Evolutionary conservation across 2,797 vertebrate species (phyloP).

Genomic region (Pseudochromis fuscus): DNA sequence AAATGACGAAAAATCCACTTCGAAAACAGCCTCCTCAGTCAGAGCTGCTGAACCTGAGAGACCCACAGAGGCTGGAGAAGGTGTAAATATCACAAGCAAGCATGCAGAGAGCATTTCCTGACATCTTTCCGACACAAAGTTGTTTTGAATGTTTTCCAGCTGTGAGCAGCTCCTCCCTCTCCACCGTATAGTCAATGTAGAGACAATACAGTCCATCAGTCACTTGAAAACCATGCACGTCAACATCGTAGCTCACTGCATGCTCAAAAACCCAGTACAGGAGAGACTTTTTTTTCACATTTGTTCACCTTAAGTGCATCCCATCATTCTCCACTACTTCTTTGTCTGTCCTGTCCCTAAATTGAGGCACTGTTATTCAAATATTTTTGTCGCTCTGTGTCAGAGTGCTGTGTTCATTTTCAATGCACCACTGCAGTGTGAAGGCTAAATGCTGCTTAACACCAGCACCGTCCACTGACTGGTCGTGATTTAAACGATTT

Average conservation of each 20-base stretch:
- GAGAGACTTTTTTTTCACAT: constrained; percentile 6
- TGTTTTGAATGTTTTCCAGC: not conserved
- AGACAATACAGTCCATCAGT: not conserved
- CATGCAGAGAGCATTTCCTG: not conserved
- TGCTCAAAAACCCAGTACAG: constrained; percentile 8
- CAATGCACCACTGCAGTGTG: not conserved
- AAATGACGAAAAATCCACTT: too few species aligned
- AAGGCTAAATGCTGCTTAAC: not conserved
- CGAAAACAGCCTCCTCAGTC: not conserved
- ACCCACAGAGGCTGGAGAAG: not conserved
- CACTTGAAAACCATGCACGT: not conserved
- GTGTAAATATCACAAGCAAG: not conserved
- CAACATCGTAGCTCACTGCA: not conserved
- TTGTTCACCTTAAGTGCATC: constrained; percentile 17
- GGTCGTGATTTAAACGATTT: not conserved
- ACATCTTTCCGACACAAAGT: constrained; percentile 8
- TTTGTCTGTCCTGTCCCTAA: not conserved
- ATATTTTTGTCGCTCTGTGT: not conserved
- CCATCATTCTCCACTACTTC: not conserved
- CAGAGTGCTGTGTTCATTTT: constrained; percentile 3
- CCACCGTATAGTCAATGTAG: not conserved
- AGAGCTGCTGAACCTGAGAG: not conserved
- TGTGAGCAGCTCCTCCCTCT: not conserved
- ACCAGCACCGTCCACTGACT: not conserved
- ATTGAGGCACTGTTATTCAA: not conserved